phyloP scores from a whole-genome alignment of 2,113 vertebrate genomes.

The Columba janthina region DNA sequence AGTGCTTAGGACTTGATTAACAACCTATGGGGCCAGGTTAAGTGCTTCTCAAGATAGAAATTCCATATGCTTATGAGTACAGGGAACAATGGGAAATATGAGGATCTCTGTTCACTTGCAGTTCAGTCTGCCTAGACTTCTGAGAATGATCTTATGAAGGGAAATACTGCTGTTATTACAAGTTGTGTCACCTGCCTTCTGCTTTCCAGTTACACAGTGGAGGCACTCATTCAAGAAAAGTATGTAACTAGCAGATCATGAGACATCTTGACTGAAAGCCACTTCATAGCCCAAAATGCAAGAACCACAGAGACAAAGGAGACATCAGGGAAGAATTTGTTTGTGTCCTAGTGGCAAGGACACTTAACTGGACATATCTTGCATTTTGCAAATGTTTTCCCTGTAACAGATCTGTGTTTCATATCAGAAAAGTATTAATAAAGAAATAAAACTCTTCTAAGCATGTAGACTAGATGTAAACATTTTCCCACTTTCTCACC shows the following conservation, averaged over 20 bases:
- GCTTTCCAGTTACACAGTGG: not conserved
- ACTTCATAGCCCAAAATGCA: not conserved
- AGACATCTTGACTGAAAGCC: not conserved
- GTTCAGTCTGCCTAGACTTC: not conserved
- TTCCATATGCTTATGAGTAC: not conserved
- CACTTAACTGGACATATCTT: not conserved
- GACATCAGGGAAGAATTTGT: not conserved
- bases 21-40: not conserved
- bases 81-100: not conserved
- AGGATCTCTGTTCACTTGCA: not conserved
- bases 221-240: not conserved
- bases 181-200: not conserved
- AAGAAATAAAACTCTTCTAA: not conserved
- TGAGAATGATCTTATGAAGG: not conserved
- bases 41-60: not conserved
- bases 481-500: not conserved
- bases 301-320: not conserved
- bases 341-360: not conserved
- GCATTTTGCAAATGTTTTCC: not conserved
- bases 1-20: not conserved
- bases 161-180: not conserved
- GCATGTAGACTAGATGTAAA: not conserved
- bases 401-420: not conserved
- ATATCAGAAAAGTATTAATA: not conserved
- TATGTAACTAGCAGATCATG: not conserved